phyloP scores from a whole-genome alignment of 2,888 invertebrate species.

The Eremobia ochroleuca region DNA sequence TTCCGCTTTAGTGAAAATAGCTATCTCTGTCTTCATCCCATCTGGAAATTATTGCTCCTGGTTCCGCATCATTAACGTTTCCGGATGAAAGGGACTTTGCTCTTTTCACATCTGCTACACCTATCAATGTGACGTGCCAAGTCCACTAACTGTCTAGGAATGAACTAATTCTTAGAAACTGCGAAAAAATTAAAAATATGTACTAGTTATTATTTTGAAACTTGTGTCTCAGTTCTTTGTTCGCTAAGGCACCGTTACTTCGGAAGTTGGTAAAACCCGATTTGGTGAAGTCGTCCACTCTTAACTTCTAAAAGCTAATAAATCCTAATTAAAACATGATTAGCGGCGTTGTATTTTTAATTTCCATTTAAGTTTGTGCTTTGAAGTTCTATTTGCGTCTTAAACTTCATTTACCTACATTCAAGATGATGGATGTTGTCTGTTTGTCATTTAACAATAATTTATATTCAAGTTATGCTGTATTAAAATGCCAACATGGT shows the following conservation, averaged over 20 bases:
- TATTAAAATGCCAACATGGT: slow-evolving; percentile 42
- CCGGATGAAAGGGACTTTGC: slow-evolving; percentile 1
- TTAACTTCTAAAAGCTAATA: slow-evolving; percentile 57
- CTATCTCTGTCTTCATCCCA: background rate
- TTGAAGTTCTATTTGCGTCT: slow-evolving; percentile 65
- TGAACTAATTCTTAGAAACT: too few species aligned
- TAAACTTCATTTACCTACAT: slow-evolving; percentile 65
- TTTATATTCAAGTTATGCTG: slow-evolving; percentile 49
- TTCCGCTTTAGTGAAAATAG: slow-evolving; percentile 7
- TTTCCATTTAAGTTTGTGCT: slow-evolving; percentile 56
- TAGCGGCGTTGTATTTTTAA: slow-evolving; percentile 63
- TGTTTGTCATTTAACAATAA: slow-evolving; percentile 57
- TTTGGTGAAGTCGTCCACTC: slow-evolving; percentile 37
- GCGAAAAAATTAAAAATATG: background rate
- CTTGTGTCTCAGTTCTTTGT: slow-evolving; percentile 7
- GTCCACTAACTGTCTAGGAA: background rate
- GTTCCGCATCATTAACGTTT: slow-evolving; percentile 16
- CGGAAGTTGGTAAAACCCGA: slow-evolving; percentile 41
- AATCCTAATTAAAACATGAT: slow-evolving; percentile 68
- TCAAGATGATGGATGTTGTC: slow-evolving; percentile 61
- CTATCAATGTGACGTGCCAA: background rate
- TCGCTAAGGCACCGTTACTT: slow-evolving; percentile 10
- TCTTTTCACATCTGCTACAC: background rate
- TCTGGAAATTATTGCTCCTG: slow-evolving; percentile 12
- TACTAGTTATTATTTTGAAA: background rate